Evolutionary conservation across 2,797 vertebrate genomes (phyloP).

Genomic region (Chaetophractus vellerosus): DNA sequence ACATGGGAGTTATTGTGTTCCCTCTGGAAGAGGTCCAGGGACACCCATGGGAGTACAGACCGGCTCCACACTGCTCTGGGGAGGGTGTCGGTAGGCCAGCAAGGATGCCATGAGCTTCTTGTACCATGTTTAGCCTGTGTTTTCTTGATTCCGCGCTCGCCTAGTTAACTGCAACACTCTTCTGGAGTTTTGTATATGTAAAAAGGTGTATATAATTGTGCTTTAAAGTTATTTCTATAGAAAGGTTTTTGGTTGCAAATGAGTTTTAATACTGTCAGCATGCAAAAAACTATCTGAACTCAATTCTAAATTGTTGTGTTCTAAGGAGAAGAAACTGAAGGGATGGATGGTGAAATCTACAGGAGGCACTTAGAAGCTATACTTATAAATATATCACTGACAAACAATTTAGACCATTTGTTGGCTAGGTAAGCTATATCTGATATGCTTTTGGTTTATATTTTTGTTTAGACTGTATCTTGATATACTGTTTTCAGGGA

Average conservation of each 20-base stretch:
- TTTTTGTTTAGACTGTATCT: background rate
- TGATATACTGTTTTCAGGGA: background rate
- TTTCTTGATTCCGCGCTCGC: too few species aligned
- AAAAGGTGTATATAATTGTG: background rate
- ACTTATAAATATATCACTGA: slow-evolving; percentile 92
- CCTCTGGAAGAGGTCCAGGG: too few species aligned
- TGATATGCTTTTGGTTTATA: slow-evolving; percentile 13
- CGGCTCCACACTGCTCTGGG: too few species aligned
- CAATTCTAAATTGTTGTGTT: slow-evolving; percentile 30
- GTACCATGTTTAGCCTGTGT: too few species aligned
- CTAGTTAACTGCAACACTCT: too few species aligned
- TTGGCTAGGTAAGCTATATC: slow-evolving; percentile 92
- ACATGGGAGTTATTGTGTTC: too few species aligned
- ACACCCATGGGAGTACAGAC: too few species aligned
- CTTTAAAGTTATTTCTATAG: slow-evolving; percentile 38
- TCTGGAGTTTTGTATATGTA: background rate
- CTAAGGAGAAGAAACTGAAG: slow-evolving; percentile 85
- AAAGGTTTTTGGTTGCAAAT: slow-evolving; percentile 24
- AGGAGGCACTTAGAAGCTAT: slow-evolving; percentile 90
- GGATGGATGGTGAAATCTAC: slow-evolving; percentile 75
- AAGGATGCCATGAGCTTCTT: too few species aligned
- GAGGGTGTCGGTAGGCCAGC: too few species aligned
- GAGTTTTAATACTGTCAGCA: slow-evolving; percentile 42
- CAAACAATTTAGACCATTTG: slow-evolving; percentile 90
- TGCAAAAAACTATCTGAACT: background rate